These are phyloP conservation scores for Psilopsiagon aurifrons DNA, from an alignment of 2,113 vertebrate genomes.

Conservation along the genomic window DNA sequence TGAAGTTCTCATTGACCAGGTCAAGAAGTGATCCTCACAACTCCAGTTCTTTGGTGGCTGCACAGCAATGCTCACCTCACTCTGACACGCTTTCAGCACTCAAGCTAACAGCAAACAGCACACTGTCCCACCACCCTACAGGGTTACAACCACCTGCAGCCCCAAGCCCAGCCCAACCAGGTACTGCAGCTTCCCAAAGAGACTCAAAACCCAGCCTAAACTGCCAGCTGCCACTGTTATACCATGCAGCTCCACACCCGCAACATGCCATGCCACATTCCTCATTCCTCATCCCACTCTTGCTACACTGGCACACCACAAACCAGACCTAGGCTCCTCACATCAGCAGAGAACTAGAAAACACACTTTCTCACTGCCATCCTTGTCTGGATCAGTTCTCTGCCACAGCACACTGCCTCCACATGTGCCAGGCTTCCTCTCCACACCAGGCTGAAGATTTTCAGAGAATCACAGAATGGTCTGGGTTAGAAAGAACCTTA, in stretches of 20 bases:
- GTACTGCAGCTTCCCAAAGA: not conserved
- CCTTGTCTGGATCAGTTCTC: not conserved
- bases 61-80: accelerated
- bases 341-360: not conserved
- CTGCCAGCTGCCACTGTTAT: not conserved
- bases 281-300: not conserved
- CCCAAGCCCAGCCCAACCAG: not conserved
- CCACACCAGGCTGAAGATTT: accelerated
- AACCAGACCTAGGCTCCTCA: not conserved
- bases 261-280: accelerated
- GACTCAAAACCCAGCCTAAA: not conserved
- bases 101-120: too few relatives aligned
- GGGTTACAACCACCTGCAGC: accelerated
- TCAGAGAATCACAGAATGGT: not conserved
- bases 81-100: accelerated
- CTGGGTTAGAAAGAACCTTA: not conserved
- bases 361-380: not conserved
- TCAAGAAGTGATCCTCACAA: not conserved
- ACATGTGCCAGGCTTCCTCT: not conserved
- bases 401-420: not conserved
- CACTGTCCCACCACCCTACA: accelerated
- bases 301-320: accelerated
- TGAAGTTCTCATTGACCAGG: accelerated
- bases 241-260: not conserved
- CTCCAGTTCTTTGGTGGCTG: not conserved